phyloP scores from a whole-genome alignment of 2,888 invertebrate genomes.

The Tenthredo livida region DNA sequence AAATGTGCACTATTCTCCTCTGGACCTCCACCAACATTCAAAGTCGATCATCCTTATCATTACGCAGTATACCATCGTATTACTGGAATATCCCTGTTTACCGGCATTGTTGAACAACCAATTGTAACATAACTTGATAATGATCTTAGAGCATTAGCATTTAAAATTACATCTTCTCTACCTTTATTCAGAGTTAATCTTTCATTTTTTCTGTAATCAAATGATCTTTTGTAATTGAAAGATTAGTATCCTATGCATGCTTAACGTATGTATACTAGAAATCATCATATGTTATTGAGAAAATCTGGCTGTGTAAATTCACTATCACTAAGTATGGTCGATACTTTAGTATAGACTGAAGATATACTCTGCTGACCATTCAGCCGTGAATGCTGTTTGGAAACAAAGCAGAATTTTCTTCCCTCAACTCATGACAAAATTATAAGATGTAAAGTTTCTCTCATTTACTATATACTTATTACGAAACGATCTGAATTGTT shows the following conservation, averaged over 20 bases:
- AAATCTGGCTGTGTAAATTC: not conserved
- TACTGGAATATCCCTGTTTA: not conserved
- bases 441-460: not conserved
- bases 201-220: not conserved
- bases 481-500: no score
- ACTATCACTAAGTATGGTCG: not conserved
- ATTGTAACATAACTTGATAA: not conserved
- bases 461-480: not conserved
- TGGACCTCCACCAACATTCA: not conserved
- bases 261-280: not conserved
- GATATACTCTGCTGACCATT: not conserved
- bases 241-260: not conserved
- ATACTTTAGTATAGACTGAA: not conserved
- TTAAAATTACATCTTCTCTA: not conserved
- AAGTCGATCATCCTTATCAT: not conserved
- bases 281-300: no score
- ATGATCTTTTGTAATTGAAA: not conserved
- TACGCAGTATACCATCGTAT: constrained; percentile 10
- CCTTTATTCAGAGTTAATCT: not conserved
- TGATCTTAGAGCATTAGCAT: not conserved
- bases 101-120: not conserved
- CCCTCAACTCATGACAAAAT: not conserved
- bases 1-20: not conserved
- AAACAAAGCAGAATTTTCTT: not conserved
- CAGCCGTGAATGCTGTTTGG: not conserved